Conservation (phyloP, 2,888 invertebrate genomes). For the Mythimna vitellina region DNA sequence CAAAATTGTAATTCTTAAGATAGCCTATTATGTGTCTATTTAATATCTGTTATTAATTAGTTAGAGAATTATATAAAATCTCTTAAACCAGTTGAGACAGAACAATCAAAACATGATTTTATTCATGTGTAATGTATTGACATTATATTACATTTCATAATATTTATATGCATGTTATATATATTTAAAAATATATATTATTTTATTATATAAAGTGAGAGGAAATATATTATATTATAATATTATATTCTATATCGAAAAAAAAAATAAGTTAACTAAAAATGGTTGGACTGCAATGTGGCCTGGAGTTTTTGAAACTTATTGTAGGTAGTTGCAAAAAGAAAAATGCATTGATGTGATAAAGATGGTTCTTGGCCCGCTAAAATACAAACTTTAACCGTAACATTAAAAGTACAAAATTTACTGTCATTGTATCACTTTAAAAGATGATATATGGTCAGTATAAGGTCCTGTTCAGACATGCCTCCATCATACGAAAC, state of each 20-base stretch:
- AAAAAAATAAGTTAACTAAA: background rate
- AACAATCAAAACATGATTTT: background rate
- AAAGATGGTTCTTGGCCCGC: background rate
- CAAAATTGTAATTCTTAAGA: background rate
- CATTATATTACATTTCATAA: background rate
- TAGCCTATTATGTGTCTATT: background rate
- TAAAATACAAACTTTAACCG: background rate
- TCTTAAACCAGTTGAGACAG: background rate
- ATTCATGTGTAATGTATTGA: background rate
- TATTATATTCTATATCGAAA: background rate
- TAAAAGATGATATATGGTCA: background rate
- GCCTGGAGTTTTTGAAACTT: background rate
- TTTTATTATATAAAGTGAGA: background rate
- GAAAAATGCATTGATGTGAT: background rate
- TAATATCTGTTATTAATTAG: background rate
- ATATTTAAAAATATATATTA: background rate
- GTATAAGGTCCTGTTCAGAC: background rate
- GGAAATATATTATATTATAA: background rate
- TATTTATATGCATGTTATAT: background rate
- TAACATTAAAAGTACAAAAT: background rate
- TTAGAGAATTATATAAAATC: background rate
- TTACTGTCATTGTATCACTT: background rate
- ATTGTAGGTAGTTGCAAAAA: background rate
- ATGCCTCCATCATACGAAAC: background rate
- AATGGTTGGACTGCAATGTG: background rate